A percentile compares a stretch with the other conserved stretches of the same genome.
These are phyloP conservation scores for Tetheella fluctuosa DNA, from an alignment of 2,888 invertebrate species.

Conservation along the genomic window DNA sequence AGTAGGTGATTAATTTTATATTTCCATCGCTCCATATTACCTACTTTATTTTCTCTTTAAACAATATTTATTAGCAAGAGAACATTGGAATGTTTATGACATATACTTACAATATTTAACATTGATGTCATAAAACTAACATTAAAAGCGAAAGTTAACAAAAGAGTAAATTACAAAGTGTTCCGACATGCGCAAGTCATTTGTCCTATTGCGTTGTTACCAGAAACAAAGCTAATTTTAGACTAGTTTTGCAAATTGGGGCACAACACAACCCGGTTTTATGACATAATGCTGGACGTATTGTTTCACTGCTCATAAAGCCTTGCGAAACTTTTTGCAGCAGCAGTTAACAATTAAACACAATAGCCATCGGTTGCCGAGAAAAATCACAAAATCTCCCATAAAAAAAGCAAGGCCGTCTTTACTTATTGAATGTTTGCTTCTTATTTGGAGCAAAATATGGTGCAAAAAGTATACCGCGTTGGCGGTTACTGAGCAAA, in stretches of 20 bases:
- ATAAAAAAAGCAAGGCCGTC: slow-evolving; percentile 61
- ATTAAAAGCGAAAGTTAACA: slow-evolving; percentile 70
- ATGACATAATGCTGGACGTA: slow-evolving; percentile 55
- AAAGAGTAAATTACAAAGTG: slow-evolving; percentile 62
- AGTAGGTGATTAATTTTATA: too few relatives aligned
- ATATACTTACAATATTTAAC: background rate
- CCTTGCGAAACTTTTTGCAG: slow-evolving; percentile 72
- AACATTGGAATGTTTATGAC: slow-evolving; percentile 2
- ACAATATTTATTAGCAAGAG: background rate
- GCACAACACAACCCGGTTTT: slow-evolving; percentile 69
- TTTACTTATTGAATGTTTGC: slow-evolving; percentile 28
- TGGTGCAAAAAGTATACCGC: slow-evolving; percentile 4
- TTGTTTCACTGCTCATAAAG: slow-evolving; percentile 59
- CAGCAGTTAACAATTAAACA: slow-evolving; percentile 53
- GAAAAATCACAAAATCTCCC: slow-evolving; percentile 54
- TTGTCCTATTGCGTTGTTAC: slow-evolving; percentile 68
- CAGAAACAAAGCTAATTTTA: slow-evolving; percentile 65
- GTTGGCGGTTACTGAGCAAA: slow-evolving; percentile 8
- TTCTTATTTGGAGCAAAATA: slow-evolving; percentile 11
- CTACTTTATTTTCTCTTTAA: background rate
- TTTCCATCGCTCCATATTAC: background rate
- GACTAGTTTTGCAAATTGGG: slow-evolving; percentile 69
- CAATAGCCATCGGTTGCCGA: slow-evolving; percentile 60
- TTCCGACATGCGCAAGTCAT: slow-evolving; percentile 69
- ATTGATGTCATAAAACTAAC: slow-evolving; percentile 43